Evolutionary conservation across 1,140 invertebrate species (phyloP).

Genomic region (Acyrthosiphon pisum): DNA sequence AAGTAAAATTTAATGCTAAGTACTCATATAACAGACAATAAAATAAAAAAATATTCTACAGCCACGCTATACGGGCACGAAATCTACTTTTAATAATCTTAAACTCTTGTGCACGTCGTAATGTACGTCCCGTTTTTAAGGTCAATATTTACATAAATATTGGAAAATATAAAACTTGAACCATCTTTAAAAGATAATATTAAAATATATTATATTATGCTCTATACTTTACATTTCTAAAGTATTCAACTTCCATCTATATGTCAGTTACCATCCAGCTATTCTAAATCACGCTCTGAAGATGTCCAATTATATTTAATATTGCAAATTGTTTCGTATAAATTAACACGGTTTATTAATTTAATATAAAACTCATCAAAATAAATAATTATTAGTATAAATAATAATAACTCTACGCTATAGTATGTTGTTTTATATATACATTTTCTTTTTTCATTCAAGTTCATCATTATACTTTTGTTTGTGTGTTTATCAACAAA

Average conservation of each 20-base stretch:
- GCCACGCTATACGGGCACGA: background rate
- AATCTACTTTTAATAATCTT: background rate
- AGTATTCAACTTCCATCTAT: background rate
- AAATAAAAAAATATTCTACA: background rate
- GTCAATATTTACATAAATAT: slow-evolving; percentile 36
- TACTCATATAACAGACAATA: background rate
- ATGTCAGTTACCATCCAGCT: background rate
- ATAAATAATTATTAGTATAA: background rate
- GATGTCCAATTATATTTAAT: background rate
- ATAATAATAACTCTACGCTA: background rate
- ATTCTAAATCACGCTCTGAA: too few relatives aligned
- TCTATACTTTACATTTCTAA: background rate
- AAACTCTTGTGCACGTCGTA: background rate
- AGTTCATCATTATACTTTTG: background rate
- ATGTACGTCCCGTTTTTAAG: background rate
- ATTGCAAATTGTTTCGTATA: background rate
- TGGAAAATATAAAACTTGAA: slow-evolving; percentile 6
- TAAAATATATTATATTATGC: background rate
- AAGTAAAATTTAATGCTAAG: background rate
- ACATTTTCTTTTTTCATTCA: background rate
- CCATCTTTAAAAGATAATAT: background rate
- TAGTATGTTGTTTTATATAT: background rate
- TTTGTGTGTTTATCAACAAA: slow-evolving; percentile 9
- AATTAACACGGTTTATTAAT: background rate
- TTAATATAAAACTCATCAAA: too few relatives aligned